These are phyloP conservation scores for Chelonus formosanus DNA, from an alignment of 2,888 invertebrate species.

Conservation along the genomic window DNA sequence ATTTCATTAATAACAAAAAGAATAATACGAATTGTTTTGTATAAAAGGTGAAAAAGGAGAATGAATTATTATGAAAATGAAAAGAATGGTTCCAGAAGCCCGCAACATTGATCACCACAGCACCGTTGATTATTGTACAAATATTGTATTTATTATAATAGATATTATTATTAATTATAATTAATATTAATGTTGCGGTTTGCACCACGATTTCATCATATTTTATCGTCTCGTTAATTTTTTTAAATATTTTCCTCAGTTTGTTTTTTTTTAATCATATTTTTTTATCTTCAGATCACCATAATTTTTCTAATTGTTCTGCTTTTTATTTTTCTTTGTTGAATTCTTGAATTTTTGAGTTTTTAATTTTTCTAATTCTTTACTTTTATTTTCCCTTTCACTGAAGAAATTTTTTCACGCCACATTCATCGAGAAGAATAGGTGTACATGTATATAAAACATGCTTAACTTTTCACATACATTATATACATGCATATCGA, in stretches of 20 bases:
- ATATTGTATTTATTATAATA: conserved; percentile 65
- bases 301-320: no score
- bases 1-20: no score
- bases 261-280: conserved; percentile 36
- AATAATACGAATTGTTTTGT: no score
- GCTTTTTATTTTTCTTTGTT: no score
- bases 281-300: no score
- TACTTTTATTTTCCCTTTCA: no score
- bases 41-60: conserved; percentile 28
- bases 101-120: conserved; percentile 57
- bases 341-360: background rate
- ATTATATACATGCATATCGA: conserved; percentile 40
- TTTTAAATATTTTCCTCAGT: conserved; percentile 41
- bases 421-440: conserved; percentile 34
- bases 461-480: conserved; percentile 34
- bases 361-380: conserved; percentile 23
- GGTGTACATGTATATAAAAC: conserved; percentile 38
- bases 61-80: conserved; percentile 13
- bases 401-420: conserved; percentile 31
- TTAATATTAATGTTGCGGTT: conserved; percentile 63
- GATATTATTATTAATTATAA: conserved; percentile 62
- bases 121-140: conserved; percentile 65
- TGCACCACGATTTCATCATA: conserved; percentile 56
- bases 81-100: conserved; percentile 41
- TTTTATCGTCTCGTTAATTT: conserved; percentile 50